phyloP scores from a whole-genome alignment of 2,113 vertebrate genomes.

The Macquaria australasica region DNA sequence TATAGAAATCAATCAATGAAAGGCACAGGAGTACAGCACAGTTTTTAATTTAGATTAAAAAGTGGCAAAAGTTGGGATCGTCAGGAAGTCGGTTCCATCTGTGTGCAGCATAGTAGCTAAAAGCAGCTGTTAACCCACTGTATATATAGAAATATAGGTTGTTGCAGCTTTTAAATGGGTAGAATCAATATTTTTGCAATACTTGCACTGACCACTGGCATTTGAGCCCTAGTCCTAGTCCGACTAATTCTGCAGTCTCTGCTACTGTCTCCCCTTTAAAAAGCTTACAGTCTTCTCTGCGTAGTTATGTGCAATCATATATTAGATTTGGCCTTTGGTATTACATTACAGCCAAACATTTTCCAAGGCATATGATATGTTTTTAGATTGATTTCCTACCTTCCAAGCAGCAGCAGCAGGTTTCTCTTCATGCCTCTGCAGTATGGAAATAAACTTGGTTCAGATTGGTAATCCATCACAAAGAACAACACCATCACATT shows the following conservation, averaged over 20 bases:
- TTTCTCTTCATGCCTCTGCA: slow-evolving; percentile 18
- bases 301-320: slow-evolving; percentile 17
- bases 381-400: slow-evolving; percentile 62
- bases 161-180: not conserved
- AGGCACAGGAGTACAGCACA: too few relatives aligned
- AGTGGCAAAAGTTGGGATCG: too few relatives aligned
- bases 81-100: too few relatives aligned
- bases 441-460: slow-evolving; percentile 20
- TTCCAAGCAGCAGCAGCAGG: slow-evolving; percentile 22
- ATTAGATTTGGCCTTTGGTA: slow-evolving; percentile 46
- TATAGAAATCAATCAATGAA: too few relatives aligned
- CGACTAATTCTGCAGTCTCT: not conserved
- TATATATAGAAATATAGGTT: not conserved
- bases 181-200: not conserved
- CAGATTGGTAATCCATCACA: slow-evolving; percentile 19
- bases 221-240: not conserved
- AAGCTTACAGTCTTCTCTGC: not conserved
- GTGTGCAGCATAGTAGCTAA: too few relatives aligned
- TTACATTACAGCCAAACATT: slow-evolving; percentile 33
- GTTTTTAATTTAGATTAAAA: too few relatives aligned
- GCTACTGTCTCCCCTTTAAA: slow-evolving; percentile 10
- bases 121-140: too few relatives aligned
- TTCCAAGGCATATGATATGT: slow-evolving; percentile 31
- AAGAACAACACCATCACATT: slow-evolving; percentile 5
- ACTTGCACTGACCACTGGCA: not conserved